Percentiles rank a stretch among this genome's conserved stretches.
Evolutionary conservation across 1,140 invertebrate species (phyloP).

Genomic region (Drosophila lowei): DNA sequence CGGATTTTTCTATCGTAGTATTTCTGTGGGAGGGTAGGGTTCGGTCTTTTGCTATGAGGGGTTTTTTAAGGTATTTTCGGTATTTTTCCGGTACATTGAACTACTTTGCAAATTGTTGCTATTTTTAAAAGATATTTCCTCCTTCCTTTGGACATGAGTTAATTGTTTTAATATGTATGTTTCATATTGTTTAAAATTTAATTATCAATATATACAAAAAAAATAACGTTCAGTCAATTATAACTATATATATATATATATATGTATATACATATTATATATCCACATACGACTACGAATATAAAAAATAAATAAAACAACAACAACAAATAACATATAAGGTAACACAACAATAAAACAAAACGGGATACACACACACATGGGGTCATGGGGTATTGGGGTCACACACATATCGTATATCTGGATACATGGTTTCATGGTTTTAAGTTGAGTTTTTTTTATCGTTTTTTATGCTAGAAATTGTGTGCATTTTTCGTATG

Average conservation of each 20-base stretch:
- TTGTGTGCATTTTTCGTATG: background rate
- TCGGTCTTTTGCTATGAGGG: too few relatives aligned
- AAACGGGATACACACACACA: too few relatives aligned
- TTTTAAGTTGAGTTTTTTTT: background rate
- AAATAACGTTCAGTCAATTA: slow-evolving; percentile 77
- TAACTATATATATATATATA: slow-evolving; percentile 52
- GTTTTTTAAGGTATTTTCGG: too few relatives aligned
- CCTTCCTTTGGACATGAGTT: slow-evolving; percentile 36
- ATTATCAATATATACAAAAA: slow-evolving; percentile 74
- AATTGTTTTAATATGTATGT: slow-evolving; percentile 30
- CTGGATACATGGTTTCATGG: background rate
- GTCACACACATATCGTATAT: slow-evolving; percentile 2
- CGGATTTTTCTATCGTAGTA: too few relatives aligned
- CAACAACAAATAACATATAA: background rate
- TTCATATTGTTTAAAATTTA: slow-evolving; percentile 60
- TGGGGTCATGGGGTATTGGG: too few relatives aligned
- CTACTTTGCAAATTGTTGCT: slow-evolving; percentile 44
- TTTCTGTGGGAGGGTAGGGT: too few relatives aligned
- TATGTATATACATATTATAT: slow-evolving; percentile 2
- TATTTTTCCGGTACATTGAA: slow-evolving; percentile 4
- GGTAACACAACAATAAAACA: too few relatives aligned
- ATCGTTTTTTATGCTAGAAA: background rate
- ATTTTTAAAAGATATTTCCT: slow-evolving; percentile 37
- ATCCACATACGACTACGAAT: slow-evolving; percentile 23
- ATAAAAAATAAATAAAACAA: slow-evolving; percentile 39